These are phyloP conservation scores for Rhopalosiphum maidis DNA, from an alignment of 1,140 invertebrate genomes.

Conservation along the genomic window DNA sequence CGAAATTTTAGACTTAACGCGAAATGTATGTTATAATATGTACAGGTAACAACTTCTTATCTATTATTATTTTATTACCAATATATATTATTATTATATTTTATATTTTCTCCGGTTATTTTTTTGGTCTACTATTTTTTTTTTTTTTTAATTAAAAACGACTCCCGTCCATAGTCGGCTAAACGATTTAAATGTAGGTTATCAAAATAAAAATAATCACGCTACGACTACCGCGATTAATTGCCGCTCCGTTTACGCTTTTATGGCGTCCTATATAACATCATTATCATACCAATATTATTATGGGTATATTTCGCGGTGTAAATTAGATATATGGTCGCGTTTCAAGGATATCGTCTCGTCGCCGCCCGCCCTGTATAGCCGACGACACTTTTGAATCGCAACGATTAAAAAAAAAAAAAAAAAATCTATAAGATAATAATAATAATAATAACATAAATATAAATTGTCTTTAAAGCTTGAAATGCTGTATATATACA, in stretches of 20 bases:
- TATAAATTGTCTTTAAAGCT: neutral
- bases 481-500: neutral
- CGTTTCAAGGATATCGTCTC: neutral
- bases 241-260: neutral
- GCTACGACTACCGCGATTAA: neutral
- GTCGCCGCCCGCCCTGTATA: neutral
- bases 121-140: neutral
- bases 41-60: neutral
- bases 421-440: neutral
- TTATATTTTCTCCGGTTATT: neutral
- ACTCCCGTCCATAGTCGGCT: neutral
- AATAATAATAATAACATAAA: neutral
- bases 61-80: no score
- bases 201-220: slow-evolving; percentile 40
- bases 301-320: neutral
- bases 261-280: neutral
- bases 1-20: neutral
- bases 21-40: no score
- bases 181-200: slow-evolving; percentile 32
- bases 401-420: neutral
- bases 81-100: no score
- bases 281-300: neutral
- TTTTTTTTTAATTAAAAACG: neutral
- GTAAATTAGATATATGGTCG: neutral
- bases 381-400: neutral